Conservation (phyloP, 2,888 invertebrate species). For the Agonum fuliginosum region DNA sequence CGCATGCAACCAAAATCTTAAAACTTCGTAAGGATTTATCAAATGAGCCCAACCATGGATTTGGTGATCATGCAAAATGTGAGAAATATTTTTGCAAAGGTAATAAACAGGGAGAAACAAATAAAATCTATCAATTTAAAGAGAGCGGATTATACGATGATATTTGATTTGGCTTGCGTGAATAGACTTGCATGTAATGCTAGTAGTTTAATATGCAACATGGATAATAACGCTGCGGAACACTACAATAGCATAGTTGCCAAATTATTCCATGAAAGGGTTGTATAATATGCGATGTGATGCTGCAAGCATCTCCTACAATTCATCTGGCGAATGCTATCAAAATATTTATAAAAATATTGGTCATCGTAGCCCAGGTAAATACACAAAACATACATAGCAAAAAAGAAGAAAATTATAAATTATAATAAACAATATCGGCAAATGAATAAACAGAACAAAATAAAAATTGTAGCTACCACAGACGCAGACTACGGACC, state of each 20-base stretch:
- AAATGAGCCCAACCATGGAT: neutral
- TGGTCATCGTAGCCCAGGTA: neutral
- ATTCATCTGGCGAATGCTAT: neutral
- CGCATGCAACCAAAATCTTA: neutral
- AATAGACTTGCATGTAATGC: neutral
- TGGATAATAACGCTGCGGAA: too few relatives aligned
- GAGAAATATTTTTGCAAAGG: neutral
- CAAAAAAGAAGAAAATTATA: too few relatives aligned
- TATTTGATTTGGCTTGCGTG: neutral
- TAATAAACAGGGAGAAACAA: neutral
- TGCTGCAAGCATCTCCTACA: conserved; percentile 19
- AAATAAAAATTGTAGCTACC: too few relatives aligned
- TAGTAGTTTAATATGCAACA: neutral
- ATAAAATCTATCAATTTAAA: neutral
- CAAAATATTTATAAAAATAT: neutral
- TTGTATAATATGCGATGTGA: conserved; percentile 18
- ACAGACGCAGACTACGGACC: too few relatives aligned
- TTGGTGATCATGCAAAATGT: neutral
- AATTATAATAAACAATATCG: too few relatives aligned
- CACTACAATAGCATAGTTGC: neutral
- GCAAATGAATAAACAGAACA: too few relatives aligned
- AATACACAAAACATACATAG: conserved; percentile 24
- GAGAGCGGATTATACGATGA: neutral
- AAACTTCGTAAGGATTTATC: neutral
- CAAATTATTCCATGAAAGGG: conserved; percentile 9